Base-by-base conservation (phyloP, 2,113 vertebrate genomes). In the Gallinago jamesoni region DNA sequence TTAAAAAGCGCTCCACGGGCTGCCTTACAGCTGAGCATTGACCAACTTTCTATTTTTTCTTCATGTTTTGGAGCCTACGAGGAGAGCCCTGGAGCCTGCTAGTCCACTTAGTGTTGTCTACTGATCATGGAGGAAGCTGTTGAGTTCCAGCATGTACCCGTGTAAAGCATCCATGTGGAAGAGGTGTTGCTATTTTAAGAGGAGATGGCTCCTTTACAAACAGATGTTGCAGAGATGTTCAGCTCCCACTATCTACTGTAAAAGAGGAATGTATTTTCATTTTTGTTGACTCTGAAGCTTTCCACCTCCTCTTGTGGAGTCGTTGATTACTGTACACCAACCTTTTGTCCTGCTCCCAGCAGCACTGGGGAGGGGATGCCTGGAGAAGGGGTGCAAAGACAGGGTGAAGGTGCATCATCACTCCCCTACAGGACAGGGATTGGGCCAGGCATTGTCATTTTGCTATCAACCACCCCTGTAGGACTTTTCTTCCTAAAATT, bases 1-100 rank as follows among this genome's bases (percentile, higher is more conserved):
- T 9, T 68, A 93, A 94, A 90, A 91, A 95, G 43, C 55, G 87
- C 82, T 95, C 74, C 59, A 24, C 18, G 67, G 89, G 77, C 87
- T 90, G 93, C 45, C n/a, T 96, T 85, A 94, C 90, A 96, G 90
- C 84, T 96, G 81, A 93, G 87, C 59, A 59, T 41, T 59, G 64
- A 97, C 87, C 91, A 96, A 84, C 70, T 73, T 92, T 91, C 89
- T 94, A 90, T 75, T 95, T 89, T 97, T 85, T 84, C 90, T 76
- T 95, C 87, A 89, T 94, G 84, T 96, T 95, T 93, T 84, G 80
- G 84, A 94, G 86, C 35, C 85, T 73, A 25, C 90, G 69, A 90
- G 64, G 76, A 90, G 77, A 93, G 72, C 63, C 72, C 88, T 93
- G 91, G 95, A 97, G 95, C 90, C 95, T 94, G 84, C 87, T 86